A percentile compares a stretch with the other conserved stretches of the same genome.
Evolutionary conservation across 2,888 invertebrate genomes (phyloP).

Genomic region (Phortica okadai): DNA sequence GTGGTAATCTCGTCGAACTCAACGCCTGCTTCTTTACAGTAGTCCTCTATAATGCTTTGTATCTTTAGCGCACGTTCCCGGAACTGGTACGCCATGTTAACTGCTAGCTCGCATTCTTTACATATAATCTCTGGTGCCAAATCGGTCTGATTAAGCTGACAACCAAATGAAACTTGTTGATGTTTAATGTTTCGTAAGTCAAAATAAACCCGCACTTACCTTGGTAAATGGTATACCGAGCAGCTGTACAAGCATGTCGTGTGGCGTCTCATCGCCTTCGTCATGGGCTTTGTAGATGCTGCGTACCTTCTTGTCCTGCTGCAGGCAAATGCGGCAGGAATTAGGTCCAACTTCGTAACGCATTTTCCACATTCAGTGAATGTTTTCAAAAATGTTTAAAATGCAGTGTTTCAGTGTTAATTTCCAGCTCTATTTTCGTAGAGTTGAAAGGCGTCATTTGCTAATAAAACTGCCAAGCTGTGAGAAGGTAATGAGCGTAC

Average conservation of each 20-base stretch:
- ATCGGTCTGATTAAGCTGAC: conserved; percentile 57
- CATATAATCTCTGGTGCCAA: conserved; percentile 70
- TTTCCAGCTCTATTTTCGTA: conserved; percentile 15
- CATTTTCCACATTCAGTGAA: conserved; percentile 49
- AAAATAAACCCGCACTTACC: conserved; percentile 44
- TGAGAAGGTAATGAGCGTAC: not conserved
- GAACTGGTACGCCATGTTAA: conserved; percentile 72
- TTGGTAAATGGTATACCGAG: conserved; percentile 65
- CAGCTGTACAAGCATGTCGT: conserved; percentile 67
- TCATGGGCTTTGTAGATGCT: conserved; percentile 66
- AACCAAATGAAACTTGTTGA: not conserved
- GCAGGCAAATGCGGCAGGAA: conserved; percentile 70
- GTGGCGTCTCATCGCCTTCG: conserved; percentile 69
- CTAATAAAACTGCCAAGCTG: not conserved
- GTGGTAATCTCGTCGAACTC: conserved; percentile 45
- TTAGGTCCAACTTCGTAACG: conserved; percentile 64
- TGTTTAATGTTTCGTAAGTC: not conserved
- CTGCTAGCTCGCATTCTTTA: conserved; percentile 68
- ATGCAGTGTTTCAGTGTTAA: conserved; percentile 19
- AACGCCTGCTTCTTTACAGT: conserved; percentile 57
- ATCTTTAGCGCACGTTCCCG: conserved; percentile 69
- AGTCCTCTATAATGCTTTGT: conserved; percentile 65
- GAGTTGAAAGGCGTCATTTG: conserved; percentile 22
- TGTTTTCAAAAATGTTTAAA: not conserved
- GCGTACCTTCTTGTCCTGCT: conserved; percentile 64